Percentiles rank a stretch among this genome's conserved stretches.
Evolutionary conservation across 2,888 invertebrate species (phyloP).

Genomic region (Dorcus hopei): DNA sequence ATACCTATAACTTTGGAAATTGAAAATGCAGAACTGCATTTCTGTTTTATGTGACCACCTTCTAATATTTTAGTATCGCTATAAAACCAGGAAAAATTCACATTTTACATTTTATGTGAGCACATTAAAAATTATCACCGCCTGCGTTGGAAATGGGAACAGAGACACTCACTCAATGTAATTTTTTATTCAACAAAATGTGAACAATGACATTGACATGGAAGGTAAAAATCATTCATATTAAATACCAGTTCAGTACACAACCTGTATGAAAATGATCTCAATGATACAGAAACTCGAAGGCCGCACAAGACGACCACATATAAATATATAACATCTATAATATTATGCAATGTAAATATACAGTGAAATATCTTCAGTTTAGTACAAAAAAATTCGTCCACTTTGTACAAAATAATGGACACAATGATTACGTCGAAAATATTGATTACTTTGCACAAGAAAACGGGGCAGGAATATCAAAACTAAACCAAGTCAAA

Average conservation of each 20-base stretch:
- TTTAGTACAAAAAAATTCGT: conserved; percentile 14
- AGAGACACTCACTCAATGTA: too few species aligned
- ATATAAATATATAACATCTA: conserved; percentile 17
- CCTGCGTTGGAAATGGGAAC: too few species aligned
- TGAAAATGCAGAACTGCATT: too few species aligned
- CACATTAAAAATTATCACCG: too few species aligned
- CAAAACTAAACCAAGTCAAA: neutral
- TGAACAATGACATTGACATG: conserved; percentile 19
- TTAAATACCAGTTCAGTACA: conserved; percentile 13
- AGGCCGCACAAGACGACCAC: neutral
- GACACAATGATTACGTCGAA: conserved; percentile 1
- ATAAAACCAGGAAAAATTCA: too few species aligned
- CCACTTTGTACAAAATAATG: conserved; percentile 15
- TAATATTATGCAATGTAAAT: conserved; percentile 16
- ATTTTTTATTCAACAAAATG: conserved; percentile 20
- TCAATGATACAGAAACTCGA: conserved; percentile 11
- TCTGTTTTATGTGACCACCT: too few species aligned
- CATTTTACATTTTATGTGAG: too few species aligned
- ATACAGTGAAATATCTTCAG: conserved; percentile 14
- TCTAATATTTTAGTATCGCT: too few species aligned
- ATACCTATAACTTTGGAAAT: too few species aligned
- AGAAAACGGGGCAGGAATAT: neutral
- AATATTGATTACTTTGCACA: conserved; percentile 8
- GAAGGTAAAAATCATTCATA: conserved; percentile 15
- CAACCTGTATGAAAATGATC: conserved; percentile 12